These are phyloP conservation scores for Pseudococcus viburni DNA, from an alignment of 2,888 invertebrate species.

Conservation along the genomic window DNA sequence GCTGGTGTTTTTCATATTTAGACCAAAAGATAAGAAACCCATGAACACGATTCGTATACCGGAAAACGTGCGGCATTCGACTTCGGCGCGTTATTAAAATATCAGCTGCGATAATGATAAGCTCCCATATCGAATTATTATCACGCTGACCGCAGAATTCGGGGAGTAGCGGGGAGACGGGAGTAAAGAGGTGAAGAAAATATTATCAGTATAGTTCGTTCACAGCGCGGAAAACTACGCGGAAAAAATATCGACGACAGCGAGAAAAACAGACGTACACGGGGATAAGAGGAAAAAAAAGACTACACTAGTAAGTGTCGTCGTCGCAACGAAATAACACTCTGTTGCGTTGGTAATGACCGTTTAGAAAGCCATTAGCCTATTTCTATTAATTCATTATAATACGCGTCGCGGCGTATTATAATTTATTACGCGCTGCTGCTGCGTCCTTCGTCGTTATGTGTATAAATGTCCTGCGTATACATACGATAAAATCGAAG, in stretches of 20 bases:
- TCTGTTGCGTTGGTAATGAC: slow-evolving; percentile 47
- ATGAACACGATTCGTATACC: neutral
- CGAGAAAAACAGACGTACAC: neutral
- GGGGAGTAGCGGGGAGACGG: neutral
- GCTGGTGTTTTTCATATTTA: neutral
- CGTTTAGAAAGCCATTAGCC: slow-evolving; percentile 49
- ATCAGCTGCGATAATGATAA: slow-evolving; percentile 18
- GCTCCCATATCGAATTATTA: neutral
- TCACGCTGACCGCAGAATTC: neutral
- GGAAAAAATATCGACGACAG: neutral
- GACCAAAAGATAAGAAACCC: neutral
- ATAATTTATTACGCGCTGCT: neutral
- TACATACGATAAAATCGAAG: neutral
- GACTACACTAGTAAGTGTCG: slow-evolving; percentile 11
- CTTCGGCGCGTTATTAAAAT: slow-evolving; percentile 17
- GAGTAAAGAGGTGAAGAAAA: neutral
- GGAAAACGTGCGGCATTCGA: neutral
- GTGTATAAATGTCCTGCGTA: neutral
- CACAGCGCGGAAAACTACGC: neutral
- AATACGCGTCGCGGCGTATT: slow-evolving; percentile 42
- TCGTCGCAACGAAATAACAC: slow-evolving; percentile 44
- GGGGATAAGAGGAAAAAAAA: neutral
- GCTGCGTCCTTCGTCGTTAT: slow-evolving; percentile 15
- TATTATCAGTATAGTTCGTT: neutral
- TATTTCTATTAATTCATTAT: slow-evolving; percentile 47